These are phyloP conservation scores for Poeciliopsis paucimaculata DNA, from an alignment of 2,797 vertebrate genomes.

Conservation along the genomic window DNA sequence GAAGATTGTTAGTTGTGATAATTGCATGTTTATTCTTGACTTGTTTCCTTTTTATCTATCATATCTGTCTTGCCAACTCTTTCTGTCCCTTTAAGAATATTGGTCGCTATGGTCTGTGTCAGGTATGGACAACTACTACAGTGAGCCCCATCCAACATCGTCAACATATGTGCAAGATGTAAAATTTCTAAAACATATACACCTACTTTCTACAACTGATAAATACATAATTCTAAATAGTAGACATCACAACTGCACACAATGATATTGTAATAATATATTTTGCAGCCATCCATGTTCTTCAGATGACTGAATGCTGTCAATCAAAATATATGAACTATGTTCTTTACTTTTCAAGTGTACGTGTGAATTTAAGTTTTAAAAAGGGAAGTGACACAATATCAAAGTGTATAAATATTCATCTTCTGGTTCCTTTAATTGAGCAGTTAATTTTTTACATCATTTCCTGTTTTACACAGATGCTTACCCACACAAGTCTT, in stretches of 20 bases:
- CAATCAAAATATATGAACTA: not conserved
- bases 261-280: not conserved
- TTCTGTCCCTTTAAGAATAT: not conserved
- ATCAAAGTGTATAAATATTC: not conserved
- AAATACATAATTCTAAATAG: not conserved
- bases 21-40: not conserved
- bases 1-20: not conserved
- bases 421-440: not conserved
- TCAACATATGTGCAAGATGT: not conserved
- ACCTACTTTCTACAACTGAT: not conserved
- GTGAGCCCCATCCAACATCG: not conserved
- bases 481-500: constrained; percentile 93
- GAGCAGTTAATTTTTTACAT: not conserved
- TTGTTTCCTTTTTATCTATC: not conserved
- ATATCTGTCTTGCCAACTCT: not conserved
- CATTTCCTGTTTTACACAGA: not conserved
- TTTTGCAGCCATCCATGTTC: not conserved
- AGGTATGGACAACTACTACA: not conserved
- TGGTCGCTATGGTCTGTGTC: not conserved
- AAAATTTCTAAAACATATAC: not conserved
- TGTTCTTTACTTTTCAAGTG: not conserved
- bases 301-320: not conserved
- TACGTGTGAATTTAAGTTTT: not conserved
- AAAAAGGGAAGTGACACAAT: not conserved
- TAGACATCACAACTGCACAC: not conserved